phyloP scores from a whole-genome alignment of 2,797 vertebrate genomes.

The Sternarchorhynchus goeldii region DNA sequence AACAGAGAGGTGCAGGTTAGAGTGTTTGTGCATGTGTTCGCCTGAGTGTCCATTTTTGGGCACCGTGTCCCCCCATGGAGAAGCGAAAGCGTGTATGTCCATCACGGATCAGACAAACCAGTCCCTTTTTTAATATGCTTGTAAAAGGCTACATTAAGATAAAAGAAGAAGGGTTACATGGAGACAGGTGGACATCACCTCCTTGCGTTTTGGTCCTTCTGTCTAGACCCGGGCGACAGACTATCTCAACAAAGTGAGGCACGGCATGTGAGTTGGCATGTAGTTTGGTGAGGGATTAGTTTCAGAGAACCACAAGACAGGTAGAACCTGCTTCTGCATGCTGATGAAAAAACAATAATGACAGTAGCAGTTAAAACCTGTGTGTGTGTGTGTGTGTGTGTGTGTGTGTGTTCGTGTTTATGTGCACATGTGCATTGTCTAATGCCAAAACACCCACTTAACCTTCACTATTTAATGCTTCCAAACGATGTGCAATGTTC shows the following conservation, averaged over 20 bases:
- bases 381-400: conserved; percentile 1
- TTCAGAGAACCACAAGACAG: neutral
- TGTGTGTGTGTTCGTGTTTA: neutral
- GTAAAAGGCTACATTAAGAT: neutral
- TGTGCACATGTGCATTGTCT: neutral
- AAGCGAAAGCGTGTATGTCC: too few species aligned
- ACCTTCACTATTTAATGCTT: conserved; percentile 19
- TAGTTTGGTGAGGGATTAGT: neutral
- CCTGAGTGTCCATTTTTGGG: too few species aligned
- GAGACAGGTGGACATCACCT: neutral
- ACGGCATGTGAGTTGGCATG: conserved; percentile 1
- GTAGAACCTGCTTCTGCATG: neutral
- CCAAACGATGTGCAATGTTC: conserved; percentile 45
- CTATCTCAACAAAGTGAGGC: conserved; percentile 23
- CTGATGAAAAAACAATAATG: conserved; percentile 36
- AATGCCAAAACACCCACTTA: conserved; percentile 12
- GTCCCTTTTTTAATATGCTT: too few species aligned
- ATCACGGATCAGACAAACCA: too few species aligned
- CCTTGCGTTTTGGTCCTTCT: neutral
- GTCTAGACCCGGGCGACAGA: neutral
- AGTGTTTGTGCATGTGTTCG: conserved; percentile 3
- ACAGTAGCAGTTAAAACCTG: conserved; percentile 7
- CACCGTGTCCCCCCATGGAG: too few species aligned
- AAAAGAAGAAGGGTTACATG: neutral
- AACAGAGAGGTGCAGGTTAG: conserved; percentile 32